Conservation (phyloP, 2,888 invertebrate genomes). For the Leucozona laternaria region DNA sequence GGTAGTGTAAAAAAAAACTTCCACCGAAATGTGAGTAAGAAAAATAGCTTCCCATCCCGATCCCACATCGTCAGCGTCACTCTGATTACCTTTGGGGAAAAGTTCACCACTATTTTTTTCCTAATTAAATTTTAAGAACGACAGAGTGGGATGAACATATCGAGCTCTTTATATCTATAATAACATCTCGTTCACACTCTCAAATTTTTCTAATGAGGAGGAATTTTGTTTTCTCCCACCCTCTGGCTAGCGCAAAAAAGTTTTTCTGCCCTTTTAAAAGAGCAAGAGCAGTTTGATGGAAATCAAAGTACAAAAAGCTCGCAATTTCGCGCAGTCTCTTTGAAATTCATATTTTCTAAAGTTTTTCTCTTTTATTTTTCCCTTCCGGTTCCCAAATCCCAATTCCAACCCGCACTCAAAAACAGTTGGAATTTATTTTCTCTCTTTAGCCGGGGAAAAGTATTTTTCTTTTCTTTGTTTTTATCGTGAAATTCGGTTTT, state of each 20-base stretch:
- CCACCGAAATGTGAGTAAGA: slow-evolving; percentile 52
- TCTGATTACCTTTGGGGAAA: slow-evolving; percentile 19
- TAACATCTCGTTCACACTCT: slow-evolving; percentile 11
- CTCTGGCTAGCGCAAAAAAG: not conserved
- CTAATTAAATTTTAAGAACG: slow-evolving; percentile 64
- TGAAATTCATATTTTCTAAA: not conserved
- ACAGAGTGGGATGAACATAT: slow-evolving; percentile 38
- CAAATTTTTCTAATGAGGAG: slow-evolving; percentile 48
- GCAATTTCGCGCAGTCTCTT: slow-evolving; percentile 39
- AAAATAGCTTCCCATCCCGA: slow-evolving; percentile 55
- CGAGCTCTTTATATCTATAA: slow-evolving; percentile 11
- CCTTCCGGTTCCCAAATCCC: slow-evolving; percentile 1
- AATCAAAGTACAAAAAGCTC: slow-evolving; percentile 27
- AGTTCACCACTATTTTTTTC: slow-evolving; percentile 68
- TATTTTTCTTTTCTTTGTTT: slow-evolving; percentile 72
- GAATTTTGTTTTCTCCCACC: slow-evolving; percentile 17
- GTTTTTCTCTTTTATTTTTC: slow-evolving; percentile 39
- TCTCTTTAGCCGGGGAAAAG: slow-evolving; percentile 60
- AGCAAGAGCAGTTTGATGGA: not conserved
- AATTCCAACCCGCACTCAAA: no score
- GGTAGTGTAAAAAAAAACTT: slow-evolving; percentile 26
- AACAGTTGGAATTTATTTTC: not conserved
- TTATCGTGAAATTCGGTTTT: slow-evolving; percentile 63
- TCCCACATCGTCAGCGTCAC: not conserved
- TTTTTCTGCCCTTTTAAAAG: slow-evolving; percentile 40